These are phyloP conservation scores for Meteorus cinctellus DNA, from an alignment of 2,888 invertebrate genomes.

Conservation along the genomic window DNA sequence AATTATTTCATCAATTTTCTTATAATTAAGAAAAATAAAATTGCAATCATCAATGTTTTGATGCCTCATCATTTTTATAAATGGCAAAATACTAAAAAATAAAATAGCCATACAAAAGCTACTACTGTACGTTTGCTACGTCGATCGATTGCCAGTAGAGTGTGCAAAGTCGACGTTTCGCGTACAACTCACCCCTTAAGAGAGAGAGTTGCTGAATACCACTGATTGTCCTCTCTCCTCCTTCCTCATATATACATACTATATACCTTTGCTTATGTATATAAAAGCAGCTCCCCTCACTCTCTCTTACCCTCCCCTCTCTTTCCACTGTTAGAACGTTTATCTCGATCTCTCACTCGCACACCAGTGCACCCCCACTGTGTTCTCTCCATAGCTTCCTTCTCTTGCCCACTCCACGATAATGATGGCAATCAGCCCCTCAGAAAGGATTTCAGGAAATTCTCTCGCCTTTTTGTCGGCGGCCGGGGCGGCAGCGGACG, in stretches of 20 bases:
- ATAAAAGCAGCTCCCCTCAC: background rate
- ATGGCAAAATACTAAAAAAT: too few species aligned
- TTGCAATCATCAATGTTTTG: too few species aligned
- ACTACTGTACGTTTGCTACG: background rate
- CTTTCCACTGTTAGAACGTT: constrained; percentile 18
- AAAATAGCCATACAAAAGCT: too few species aligned
- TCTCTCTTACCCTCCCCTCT: constrained; percentile 28
- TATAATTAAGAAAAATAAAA: too few species aligned
- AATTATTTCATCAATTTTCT: too few species aligned
- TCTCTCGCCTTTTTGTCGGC: constrained; percentile 74
- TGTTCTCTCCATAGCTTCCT: constrained; percentile 23
- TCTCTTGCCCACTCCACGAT: constrained; percentile 65
- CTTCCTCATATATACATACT: constrained; percentile 15
- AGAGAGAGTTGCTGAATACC: constrained; percentile 64
- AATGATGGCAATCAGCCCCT: constrained; percentile 74
- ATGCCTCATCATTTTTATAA: too few species aligned
- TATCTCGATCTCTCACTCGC: constrained; percentile 39
- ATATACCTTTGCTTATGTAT: background rate
- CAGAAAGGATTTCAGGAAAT: constrained; percentile 74
- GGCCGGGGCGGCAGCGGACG: constrained; percentile 69
- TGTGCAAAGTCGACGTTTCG: constrained; percentile 22
- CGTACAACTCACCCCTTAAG: constrained; percentile 51
- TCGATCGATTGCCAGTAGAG: constrained; percentile 27
- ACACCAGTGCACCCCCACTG: constrained; percentile 32
- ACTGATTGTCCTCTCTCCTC: constrained; percentile 67